Evolutionary conservation across 2,113 vertebrate genomes (phyloP), one percentile per base, ranked within the genome.

Genomic region (Limanda limanda): DNA sequence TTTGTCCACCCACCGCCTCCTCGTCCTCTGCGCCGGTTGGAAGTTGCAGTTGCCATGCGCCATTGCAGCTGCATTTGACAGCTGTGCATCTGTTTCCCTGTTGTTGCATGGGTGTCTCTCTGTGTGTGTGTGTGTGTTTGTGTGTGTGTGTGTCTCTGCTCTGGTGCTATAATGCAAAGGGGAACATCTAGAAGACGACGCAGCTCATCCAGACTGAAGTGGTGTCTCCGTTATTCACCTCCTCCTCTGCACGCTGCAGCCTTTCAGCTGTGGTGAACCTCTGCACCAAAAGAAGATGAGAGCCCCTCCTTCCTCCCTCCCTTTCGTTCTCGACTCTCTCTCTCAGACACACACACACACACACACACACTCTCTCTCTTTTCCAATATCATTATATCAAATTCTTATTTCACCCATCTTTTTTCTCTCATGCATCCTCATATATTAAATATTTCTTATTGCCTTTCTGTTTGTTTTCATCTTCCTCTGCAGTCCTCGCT

Each of bases 261-360:
- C 77, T 89, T 51, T 73, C 81, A 69, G 75, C 87, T 61, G 55
- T 23, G 59, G 67, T 80, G 75, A 88, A 90, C 86, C 83, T 88
- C 88, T 92, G 90, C 91, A 87, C 87, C 90, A 93, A 90, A 90
- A 86, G 31, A 75, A 81, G 68, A 88, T n/a, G 71, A 75, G 81
- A 82, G 21, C 62, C 62, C 81, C 84, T 84, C 86, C 88, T 85
- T 76, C 60, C 56, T 18, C 58, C 57, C 78, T 67, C 69, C 31
- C 20, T 31, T 21, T 59, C 56, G 10, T 27, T 11, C 12, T 21
- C 31, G 64, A 12, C 40, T 35, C 31, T 24, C 51, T n/a, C 58
- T 11, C 72, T 17, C 35, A 42, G 47, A 60, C 58, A 31, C 72
- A 17, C 31, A 40, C 47, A 61, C 58, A n/a, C 73, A 17, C 35